phyloP scores from a whole-genome alignment of 2,888 invertebrate species.

The Protodeltote pygarga region DNA sequence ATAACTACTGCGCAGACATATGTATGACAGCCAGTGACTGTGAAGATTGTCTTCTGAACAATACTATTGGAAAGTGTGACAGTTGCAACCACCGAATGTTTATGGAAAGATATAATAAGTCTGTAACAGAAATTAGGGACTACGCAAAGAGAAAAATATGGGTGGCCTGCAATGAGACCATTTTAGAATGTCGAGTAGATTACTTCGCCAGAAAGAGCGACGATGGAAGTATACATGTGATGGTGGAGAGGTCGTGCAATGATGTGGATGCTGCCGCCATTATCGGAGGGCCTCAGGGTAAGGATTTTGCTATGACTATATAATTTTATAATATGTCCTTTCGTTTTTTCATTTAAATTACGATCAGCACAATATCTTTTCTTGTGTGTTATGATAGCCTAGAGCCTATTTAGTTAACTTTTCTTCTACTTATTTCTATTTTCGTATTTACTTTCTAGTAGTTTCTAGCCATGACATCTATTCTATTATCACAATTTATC shows the following conservation, averaged over 20 bases:
- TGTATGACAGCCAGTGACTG: constrained; percentile 62
- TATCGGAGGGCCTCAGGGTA: constrained; percentile 55
- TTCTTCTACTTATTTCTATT: too few species aligned
- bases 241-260: constrained; percentile 64
- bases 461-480: too few species aligned
- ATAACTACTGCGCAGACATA: constrained; percentile 67
- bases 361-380: too few species aligned
- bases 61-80: constrained; percentile 43
- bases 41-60: constrained; percentile 62
- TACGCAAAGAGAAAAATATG: constrained; percentile 57
- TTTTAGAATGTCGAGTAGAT: constrained; percentile 51
- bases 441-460: too few species aligned
- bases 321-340: too few species aligned
- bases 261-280: constrained; percentile 18
- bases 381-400: too few species aligned
- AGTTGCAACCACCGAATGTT: constrained; percentile 35
- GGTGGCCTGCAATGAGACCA: constrained; percentile 65
- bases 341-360: too few species aligned
- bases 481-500: too few species aligned
- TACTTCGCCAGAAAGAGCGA: constrained; percentile 63
- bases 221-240: constrained; percentile 51
- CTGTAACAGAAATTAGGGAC: constrained; percentile 50
- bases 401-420: too few species aligned
- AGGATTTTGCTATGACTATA: constrained; percentile 34
- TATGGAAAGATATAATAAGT: constrained; percentile 50